phyloP scores from a whole-genome alignment of 2,113 vertebrate species.

The Geococcyx californianus region DNA sequence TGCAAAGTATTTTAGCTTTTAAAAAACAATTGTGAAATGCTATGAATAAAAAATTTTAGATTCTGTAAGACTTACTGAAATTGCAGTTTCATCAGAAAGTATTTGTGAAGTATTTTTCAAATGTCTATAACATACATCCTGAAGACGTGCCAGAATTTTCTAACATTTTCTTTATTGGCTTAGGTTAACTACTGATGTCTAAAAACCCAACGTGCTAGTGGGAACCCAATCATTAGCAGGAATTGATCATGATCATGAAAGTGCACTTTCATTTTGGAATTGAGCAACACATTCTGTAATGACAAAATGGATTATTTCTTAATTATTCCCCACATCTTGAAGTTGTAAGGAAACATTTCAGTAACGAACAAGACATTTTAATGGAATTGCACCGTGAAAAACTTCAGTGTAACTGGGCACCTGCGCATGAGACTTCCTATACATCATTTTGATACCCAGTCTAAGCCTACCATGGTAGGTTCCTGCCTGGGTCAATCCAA shows the following conservation, averaged over 20 bases:
- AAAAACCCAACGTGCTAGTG: neutral
- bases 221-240: neutral
- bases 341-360: neutral
- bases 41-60: neutral
- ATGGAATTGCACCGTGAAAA: neutral
- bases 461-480: neutral
- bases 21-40: neutral
- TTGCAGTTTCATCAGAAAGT: neutral
- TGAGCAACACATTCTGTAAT: neutral
- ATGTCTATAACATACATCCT: neutral
- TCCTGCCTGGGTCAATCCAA: neutral
- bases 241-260: neutral
- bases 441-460: neutral
- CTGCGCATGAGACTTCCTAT: neutral
- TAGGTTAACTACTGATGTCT: neutral
- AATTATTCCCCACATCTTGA: neutral
- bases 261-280: neutral
- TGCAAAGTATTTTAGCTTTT: neutral
- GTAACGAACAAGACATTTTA: neutral
- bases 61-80: neutral
- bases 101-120: neutral
- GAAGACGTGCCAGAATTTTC: slow-evolving; percentile 1
- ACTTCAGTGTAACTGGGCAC: neutral
- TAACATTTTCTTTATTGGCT: neutral
- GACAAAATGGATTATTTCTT: neutral